Conservation (phyloP, 2,888 invertebrate genomes). For the Anticlea derivata region DNA sequence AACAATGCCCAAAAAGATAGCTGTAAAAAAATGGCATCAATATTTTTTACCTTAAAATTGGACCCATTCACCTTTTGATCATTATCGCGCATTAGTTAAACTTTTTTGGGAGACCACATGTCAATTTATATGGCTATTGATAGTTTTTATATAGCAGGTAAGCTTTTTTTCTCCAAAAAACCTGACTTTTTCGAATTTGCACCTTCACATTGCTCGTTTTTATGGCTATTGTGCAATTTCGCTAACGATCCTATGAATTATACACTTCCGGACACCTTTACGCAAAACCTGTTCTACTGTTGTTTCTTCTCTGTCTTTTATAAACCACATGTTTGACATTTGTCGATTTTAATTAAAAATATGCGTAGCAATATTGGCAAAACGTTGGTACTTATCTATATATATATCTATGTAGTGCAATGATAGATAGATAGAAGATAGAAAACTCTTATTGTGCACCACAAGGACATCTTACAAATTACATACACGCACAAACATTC, state of each 20-base stretch:
- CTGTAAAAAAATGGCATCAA: constrained; percentile 12
- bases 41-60: constrained; percentile 28
- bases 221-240: constrained; percentile 65
- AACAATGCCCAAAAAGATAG: constrained; percentile 19
- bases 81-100: constrained; percentile 66
- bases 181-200: constrained; percentile 64
- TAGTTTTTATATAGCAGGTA: constrained; percentile 54
- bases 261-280: constrained; percentile 60
- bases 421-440: too few species aligned
- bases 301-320: constrained; percentile 27
- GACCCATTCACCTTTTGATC: constrained; percentile 47
- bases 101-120: constrained; percentile 58
- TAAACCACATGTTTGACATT: neutral
- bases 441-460: too few species aligned
- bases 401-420: too few species aligned
- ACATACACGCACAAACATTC: too few species aligned
- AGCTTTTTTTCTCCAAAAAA: constrained; percentile 36
- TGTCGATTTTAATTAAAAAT: neutral
- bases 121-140: constrained; percentile 64
- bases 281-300: constrained; percentile 35
- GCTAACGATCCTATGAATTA: constrained; percentile 69
- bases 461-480: too few species aligned
- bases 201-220: constrained; percentile 65
- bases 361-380: neutral
- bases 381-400: too few species aligned